Evolutionary conservation across 2,888 invertebrate species (phyloP), one percentile per base, ranked within the genome.

Genomic region (Leptopilina myrica): DNA sequence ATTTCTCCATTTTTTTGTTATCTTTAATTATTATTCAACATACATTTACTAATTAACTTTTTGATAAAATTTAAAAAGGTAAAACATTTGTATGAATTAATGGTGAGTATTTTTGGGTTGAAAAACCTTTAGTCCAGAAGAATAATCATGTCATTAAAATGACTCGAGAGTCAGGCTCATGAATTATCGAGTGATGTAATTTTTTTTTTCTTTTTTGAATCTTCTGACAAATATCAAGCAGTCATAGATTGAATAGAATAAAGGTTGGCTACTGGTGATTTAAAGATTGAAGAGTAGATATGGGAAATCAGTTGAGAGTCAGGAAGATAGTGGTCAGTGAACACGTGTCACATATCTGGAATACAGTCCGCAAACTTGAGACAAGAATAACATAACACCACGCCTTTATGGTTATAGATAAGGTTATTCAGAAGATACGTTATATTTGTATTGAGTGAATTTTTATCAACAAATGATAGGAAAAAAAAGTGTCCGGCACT

Each of bases 401-500:
- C 85, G 84, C 86, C 86, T 85, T 49, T 49, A 49, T 80, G 81
- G 33, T 67, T 66, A 81, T 64, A 85, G 84, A 81, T 80, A 81
- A 80, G 78, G 75, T 59, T 75, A 79, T 76, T 80, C 82, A 79
- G 80, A 81, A 83, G 62, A 85, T 82, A 75, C 40, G 79, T 49
- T 1, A 20, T 20, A 20, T 20, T 20, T 49, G 66, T 79, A 83
- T 82, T 85, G 86, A 84, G 86, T 87, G 85, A 87, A 87, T 87
- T 87, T 84, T 88, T 88, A 87, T 84, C 84, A 86, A 85, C 84
- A 87, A 87, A 86, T 84, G 85, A 87, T 85, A 85, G 20, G 20
- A 20, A 85, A 88, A 86, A 84, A 82, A 83, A 62, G 77, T 76
- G 75, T 79, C 79, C 83, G 83, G 82, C 80, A 84, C 85, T 86